Evolutionary conservation across 1,140 invertebrate genomes (phyloP).

Genomic region (Drosophila melanica): DNA sequence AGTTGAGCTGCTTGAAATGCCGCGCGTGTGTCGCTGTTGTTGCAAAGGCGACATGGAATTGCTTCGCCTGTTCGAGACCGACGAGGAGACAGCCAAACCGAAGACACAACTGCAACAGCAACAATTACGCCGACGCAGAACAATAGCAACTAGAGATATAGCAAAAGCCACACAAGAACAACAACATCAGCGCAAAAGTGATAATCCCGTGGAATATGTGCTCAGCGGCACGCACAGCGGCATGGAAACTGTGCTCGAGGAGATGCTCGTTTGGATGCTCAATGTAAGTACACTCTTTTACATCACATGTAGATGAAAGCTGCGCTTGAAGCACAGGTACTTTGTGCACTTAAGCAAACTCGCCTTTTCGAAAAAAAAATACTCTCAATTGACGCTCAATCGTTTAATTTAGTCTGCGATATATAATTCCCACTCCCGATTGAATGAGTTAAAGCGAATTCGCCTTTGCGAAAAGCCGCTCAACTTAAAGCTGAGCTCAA

Average conservation of each 20-base stretch:
- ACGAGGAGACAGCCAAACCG: constrained; percentile 7
- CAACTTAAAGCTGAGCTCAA: too few species aligned
- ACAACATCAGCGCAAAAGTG: constrained; percentile 48
- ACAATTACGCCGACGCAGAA: constrained; percentile 25
- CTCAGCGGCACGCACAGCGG: constrained; percentile 59
- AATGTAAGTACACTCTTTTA: constrained; percentile 60
- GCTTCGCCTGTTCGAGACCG: constrained; percentile 56
- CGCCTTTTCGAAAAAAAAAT: too few species aligned
- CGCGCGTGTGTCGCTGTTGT: constrained; percentile 64
- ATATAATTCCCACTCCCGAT: too few species aligned
- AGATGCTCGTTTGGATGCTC: constrained; percentile 71
- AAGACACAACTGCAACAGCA: neutral
- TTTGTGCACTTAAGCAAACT: neutral
- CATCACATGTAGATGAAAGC: neutral
- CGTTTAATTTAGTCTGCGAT: too few species aligned
- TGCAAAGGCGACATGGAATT: constrained; percentile 66
- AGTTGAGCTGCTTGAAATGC: constrained; percentile 47
- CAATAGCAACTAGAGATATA: constrained; percentile 7
- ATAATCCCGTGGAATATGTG: constrained; percentile 70
- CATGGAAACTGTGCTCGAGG: constrained; percentile 69
- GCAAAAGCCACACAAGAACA: constrained; percentile 20
- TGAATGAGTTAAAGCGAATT: too few species aligned
- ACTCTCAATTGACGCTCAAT: too few species aligned
- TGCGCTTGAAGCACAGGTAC: neutral
- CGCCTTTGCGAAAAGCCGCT: too few species aligned